Evolutionary conservation across 2,888 invertebrate species (phyloP).

Genomic region (Athalia circularis): DNA sequence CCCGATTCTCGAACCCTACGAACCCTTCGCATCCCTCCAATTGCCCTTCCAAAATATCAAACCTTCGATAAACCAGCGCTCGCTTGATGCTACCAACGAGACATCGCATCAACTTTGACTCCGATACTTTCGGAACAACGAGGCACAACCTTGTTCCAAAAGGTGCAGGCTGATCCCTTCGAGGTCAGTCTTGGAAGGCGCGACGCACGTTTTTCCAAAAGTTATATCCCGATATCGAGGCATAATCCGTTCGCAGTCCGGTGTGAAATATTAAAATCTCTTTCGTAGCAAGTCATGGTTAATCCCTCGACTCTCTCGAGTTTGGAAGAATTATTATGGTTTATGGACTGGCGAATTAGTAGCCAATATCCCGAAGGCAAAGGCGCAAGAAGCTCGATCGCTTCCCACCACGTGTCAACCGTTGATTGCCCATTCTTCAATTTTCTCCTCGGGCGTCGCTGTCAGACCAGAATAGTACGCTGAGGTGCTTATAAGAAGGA

Average conservation of each 20-base stretch:
- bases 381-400: constrained; percentile 40
- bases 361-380: constrained; percentile 41
- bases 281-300: constrained; percentile 10
- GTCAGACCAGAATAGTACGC: constrained; percentile 31
- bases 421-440: constrained; percentile 46
- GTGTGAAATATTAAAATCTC: constrained; percentile 10
- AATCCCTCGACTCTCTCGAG: constrained; percentile 7
- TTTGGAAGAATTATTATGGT: constrained; percentile 21
- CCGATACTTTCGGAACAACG: not conserved
- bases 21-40: constrained; percentile 2
- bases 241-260: not conserved
- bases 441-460: constrained; percentile 43
- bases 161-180: too few relatives aligned
- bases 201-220: too few relatives aligned
- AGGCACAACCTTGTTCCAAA: too few relatives aligned
- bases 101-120: constrained; percentile 1
- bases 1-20: constrained; percentile 2
- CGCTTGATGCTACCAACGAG: not conserved
- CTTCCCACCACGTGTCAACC: constrained; percentile 45
- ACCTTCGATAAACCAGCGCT: constrained; percentile 28
- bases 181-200: too few relatives aligned
- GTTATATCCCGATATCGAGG: not conserved
- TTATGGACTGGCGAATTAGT: constrained; percentile 43
- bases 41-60: constrained; percentile 26
- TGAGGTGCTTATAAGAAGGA: constrained; percentile 31